phyloP scores from a whole-genome alignment of 2,888 invertebrate species.

The Acrobasis consociella region DNA sequence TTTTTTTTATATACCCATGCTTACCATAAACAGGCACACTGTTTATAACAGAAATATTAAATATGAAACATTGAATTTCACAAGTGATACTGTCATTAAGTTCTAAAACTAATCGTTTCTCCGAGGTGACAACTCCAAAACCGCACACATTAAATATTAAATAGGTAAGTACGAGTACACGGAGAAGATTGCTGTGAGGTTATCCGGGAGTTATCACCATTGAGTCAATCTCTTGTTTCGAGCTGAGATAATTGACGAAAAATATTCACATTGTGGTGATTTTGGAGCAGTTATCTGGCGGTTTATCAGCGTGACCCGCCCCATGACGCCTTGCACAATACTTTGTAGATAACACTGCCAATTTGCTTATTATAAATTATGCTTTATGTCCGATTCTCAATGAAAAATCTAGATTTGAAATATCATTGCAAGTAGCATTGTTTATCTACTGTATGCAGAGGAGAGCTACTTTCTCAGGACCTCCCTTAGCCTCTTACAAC shows the following conservation, averaged over 20 bases:
- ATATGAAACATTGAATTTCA: too few species aligned
- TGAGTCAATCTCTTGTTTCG: conserved; percentile 12
- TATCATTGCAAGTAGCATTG: background rate
- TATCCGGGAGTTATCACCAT: background rate
- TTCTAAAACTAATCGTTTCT: too few species aligned
- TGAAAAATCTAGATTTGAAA: conserved; percentile 4
- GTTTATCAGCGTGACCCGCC: conserved; percentile 13
- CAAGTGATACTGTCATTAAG: too few species aligned
- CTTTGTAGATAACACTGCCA: conserved; percentile 13
- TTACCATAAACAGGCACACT: too few species aligned
- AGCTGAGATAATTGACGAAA: conserved; percentile 9
- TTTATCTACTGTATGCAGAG: too few species aligned
- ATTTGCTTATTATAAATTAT: conserved; percentile 11
- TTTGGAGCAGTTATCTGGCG: conserved; percentile 10
- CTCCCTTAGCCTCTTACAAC: too few species aligned
- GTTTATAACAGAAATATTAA: too few species aligned
- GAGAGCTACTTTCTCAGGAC: too few species aligned
- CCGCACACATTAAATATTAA: too few species aligned
- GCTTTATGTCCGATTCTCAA: background rate
- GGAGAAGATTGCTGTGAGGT: conserved; percentile 6
- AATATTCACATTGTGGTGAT: conserved; percentile 12
- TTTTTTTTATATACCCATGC: too few species aligned
- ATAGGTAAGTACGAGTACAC: background rate
- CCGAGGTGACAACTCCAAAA: too few species aligned
- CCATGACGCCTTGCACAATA: conserved; percentile 15